A percentile compares a stretch with the other conserved stretches of the same genome.
These are phyloP conservation scores for Choreutis nemorana DNA, from an alignment of 2,888 invertebrate genomes.

Conservation along the genomic window DNA sequence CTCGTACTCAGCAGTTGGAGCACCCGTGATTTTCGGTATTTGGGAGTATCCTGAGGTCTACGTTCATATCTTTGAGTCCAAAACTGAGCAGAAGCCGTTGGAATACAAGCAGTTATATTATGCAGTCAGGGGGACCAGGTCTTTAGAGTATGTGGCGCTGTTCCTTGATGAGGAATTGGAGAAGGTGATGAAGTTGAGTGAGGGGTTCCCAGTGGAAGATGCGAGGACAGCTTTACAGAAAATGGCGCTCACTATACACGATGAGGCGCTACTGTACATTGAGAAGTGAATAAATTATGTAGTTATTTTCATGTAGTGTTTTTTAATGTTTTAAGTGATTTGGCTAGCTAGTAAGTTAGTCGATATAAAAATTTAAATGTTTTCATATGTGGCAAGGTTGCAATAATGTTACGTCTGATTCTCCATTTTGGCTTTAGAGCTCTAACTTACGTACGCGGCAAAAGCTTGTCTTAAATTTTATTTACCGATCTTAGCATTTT, in stretches of 20 bases:
- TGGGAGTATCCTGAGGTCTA: slow-evolving; percentile 55
- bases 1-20: slow-evolving; percentile 45
- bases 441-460: no score
- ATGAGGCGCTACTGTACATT: slow-evolving; percentile 43
- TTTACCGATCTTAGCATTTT: no score
- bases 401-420: no score
- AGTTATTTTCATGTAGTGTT: neutral
- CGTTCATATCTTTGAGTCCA: slow-evolving; percentile 34
- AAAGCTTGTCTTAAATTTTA: no score
- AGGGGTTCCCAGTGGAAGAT: slow-evolving; percentile 40
- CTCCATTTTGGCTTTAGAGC: no score
- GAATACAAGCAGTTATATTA: slow-evolving; percentile 44
- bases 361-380: no score
- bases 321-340: no score
- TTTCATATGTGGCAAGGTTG: no score
- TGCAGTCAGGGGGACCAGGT: slow-evolving; percentile 39
- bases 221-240: slow-evolving; percentile 41
- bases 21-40: slow-evolving; percentile 38
- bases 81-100: slow-evolving; percentile 29
- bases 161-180: slow-evolving; percentile 42
- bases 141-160: slow-evolving; percentile 37
- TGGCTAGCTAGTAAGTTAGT: no score
- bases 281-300: slow-evolving; percentile 22
- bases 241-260: slow-evolving; percentile 46
- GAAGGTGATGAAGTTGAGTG: slow-evolving; percentile 31